These are phyloP conservation scores for Coranthus polyacanthus DNA, from an alignment of 2,797 vertebrate genomes.

Conservation along the genomic window DNA sequence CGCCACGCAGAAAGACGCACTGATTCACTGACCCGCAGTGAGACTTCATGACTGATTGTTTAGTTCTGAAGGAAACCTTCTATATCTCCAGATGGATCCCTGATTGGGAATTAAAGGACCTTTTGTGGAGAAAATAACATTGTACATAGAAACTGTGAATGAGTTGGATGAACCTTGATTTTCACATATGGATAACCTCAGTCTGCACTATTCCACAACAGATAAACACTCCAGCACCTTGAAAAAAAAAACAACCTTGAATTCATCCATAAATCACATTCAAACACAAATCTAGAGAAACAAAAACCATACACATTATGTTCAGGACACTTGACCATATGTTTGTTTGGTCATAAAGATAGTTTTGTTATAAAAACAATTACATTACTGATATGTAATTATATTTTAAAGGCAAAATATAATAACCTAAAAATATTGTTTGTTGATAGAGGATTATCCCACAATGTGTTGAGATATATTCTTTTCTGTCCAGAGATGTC, in stretches of 20 bases:
- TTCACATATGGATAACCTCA: constrained; percentile 24
- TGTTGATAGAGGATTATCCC: too few species aligned
- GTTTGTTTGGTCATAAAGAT: constrained; percentile 14
- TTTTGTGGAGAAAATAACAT: constrained; percentile 14
- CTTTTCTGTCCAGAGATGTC: constrained; percentile 41
- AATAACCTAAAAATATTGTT: too few species aligned
- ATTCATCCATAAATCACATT: not conserved
- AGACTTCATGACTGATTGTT: constrained; percentile 17
- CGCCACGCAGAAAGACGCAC: not conserved
- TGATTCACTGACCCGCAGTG: not conserved
- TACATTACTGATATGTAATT: constrained; percentile 6
- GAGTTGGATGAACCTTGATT: constrained; percentile 17
- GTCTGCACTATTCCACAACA: constrained; percentile 49
- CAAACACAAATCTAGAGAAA: not conserved
- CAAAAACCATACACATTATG: not conserved
- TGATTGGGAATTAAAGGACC: not conserved
- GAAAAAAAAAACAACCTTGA: too few species aligned
- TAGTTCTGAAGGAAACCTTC: not conserved
- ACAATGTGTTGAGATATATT: constrained; percentile 39
- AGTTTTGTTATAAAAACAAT: constrained; percentile 14
- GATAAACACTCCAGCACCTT: not conserved
- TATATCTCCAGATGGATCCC: constrained; percentile 1
- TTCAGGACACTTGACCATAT: constrained; percentile 12
- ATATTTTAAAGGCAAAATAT: not conserved
- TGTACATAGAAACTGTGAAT: constrained; percentile 46